A percentile compares a stretch with the other conserved stretches of the same genome.
phyloP scores from a whole-genome alignment of 2,797 vertebrate genomes.

The Protonibea diacanthus region DNA sequence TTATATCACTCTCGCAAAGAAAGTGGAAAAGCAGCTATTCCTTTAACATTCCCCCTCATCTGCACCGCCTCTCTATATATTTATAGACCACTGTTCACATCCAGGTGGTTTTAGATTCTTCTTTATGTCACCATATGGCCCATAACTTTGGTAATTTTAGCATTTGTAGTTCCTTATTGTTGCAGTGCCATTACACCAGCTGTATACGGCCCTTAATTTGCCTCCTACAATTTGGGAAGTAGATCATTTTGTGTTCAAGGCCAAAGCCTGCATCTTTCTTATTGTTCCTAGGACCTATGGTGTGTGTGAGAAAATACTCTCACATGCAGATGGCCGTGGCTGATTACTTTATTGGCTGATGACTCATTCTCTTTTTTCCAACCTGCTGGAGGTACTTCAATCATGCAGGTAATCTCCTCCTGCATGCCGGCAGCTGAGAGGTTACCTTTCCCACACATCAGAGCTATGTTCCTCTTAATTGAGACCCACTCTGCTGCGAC shows the following conservation, averaged over 20 bases:
- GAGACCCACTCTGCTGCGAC: slow-evolving; percentile 77
- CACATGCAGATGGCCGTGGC: slow-evolving; percentile 48
- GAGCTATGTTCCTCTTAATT: slow-evolving; percentile 77
- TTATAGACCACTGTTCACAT: slow-evolving; percentile 23
- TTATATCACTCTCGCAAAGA: neutral
- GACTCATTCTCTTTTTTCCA: slow-evolving; percentile 67
- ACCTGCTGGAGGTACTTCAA: slow-evolving; percentile 72
- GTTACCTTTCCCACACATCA: slow-evolving; percentile 73
- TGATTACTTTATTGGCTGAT: slow-evolving; percentile 68
- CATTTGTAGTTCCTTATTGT: slow-evolving; percentile 29
- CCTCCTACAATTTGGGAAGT: slow-evolving; percentile 18
- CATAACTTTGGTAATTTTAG: slow-evolving; percentile 39
- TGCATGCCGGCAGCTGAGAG: slow-evolving; percentile 56
- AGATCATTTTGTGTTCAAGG: slow-evolving; percentile 12
- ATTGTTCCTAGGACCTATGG: slow-evolving; percentile 13
- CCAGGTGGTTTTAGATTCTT: slow-evolving; percentile 22
- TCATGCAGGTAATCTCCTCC: slow-evolving; percentile 74
- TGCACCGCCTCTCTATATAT: slow-evolving; percentile 9
- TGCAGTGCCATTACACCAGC: slow-evolving; percentile 32
- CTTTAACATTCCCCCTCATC: neutral
- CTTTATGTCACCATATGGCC: slow-evolving; percentile 42
- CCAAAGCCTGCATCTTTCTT: neutral
- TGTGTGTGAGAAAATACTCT: slow-evolving; percentile 7
- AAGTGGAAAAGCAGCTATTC: neutral
- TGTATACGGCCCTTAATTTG: slow-evolving; percentile 14